These are phyloP conservation scores for Caenorhabditis brenneri DNA, from an alignment of 1,140 invertebrate genomes.

Conservation along the genomic window DNA sequence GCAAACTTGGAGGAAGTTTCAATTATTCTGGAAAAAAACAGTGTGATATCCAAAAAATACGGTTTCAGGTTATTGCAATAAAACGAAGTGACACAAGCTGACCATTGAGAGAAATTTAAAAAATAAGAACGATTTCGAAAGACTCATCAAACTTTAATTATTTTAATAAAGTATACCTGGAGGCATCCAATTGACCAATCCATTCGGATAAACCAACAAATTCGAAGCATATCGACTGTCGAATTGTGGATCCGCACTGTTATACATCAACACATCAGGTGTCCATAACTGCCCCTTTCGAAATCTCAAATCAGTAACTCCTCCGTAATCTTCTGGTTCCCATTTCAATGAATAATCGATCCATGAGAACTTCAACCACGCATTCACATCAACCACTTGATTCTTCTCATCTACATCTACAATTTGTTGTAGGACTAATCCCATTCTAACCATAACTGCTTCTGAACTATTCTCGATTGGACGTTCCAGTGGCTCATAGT, in stretches of 20 bases:
- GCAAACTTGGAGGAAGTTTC: too few species aligned
- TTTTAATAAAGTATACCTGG: slow-evolving; percentile 73
- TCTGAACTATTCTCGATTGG: slow-evolving; percentile 95
- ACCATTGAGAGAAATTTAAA: too few species aligned
- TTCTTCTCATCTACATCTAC: slow-evolving; percentile 81
- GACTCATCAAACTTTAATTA: background rate
- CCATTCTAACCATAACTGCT: slow-evolving; percentile 91
- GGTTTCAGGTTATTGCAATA: too few species aligned
- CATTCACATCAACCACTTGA: slow-evolving; percentile 58
- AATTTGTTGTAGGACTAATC: slow-evolving; percentile 97
- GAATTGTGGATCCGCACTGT: slow-evolving; percentile 98
- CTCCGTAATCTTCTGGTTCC: slow-evolving; percentile 92
- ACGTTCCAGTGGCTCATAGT: slow-evolving; percentile 93
- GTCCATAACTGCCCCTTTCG: slow-evolving; percentile 90
- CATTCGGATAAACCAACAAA: slow-evolving; percentile 91
- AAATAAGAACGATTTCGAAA: too few species aligned
- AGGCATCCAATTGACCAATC: slow-evolving; percentile 90
- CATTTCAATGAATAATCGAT: slow-evolving; percentile 94
- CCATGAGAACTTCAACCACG: slow-evolving; percentile 78
- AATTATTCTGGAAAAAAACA: too few species aligned
- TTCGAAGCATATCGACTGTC: slow-evolving; percentile 96
- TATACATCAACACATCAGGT: slow-evolving; percentile 98
- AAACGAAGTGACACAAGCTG: too few species aligned
- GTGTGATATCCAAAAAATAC: too few species aligned
- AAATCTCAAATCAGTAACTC: slow-evolving; percentile 89